Conservation (phyloP, 1,140 invertebrate genomes). For the Dendrolimus kikuchii region DNA sequence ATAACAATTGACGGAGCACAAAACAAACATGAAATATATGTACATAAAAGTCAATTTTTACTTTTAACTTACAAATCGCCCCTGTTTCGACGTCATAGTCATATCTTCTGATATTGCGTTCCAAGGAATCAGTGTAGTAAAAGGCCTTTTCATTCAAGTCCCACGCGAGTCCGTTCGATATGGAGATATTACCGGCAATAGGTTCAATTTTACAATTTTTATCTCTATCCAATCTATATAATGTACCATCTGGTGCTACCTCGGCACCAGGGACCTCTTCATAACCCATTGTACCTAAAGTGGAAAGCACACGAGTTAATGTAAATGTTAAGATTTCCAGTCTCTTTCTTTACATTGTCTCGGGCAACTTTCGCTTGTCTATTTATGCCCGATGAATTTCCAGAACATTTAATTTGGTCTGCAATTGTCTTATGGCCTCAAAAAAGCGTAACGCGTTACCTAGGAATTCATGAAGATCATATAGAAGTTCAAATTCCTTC, state of each 20-base stretch:
- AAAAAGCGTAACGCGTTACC: too few relatives aligned
- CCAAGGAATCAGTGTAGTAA: conserved; percentile 84
- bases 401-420: too few relatives aligned
- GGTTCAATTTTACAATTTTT: conserved; percentile 32
- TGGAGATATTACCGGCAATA: conserved; percentile 67
- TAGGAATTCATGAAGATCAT: too few relatives aligned
- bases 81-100: conserved; percentile 82
- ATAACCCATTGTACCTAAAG: conserved; percentile 79
- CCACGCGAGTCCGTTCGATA: conserved; percentile 91
- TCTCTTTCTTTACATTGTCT: too few relatives aligned
- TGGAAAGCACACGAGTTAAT: not conserved
- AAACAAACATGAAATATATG: too few relatives aligned
- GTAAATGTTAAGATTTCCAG: too few relatives aligned
- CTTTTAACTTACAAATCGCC: conserved; percentile 61
- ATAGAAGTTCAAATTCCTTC: too few relatives aligned
- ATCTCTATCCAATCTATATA: conserved; percentile 72
- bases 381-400: too few relatives aligned
- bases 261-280: conserved; percentile 66
- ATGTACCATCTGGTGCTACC: conserved; percentile 66
- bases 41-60: too few relatives aligned
- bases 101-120: conserved; percentile 78
- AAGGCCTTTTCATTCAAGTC: conserved; percentile 78
- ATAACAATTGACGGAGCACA: too few relatives aligned
- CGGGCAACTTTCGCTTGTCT: too few relatives aligned
- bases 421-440: too few relatives aligned